Evolutionary conservation across 2,113 vertebrate genomes (phyloP).

Genomic region (Pica pica): DNA sequence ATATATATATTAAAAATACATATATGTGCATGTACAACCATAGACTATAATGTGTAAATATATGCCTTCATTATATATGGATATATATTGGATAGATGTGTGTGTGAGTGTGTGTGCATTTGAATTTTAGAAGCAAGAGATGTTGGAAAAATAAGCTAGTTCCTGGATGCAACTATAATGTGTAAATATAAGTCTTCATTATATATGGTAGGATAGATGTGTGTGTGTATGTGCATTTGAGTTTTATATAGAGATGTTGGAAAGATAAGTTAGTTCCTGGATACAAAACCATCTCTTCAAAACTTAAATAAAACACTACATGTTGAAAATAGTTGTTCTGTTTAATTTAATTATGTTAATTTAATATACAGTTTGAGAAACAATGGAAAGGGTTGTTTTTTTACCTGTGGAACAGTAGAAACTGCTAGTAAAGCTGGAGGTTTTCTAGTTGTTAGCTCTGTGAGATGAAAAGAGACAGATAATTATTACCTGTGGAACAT

Average conservation of each 20-base stretch:
- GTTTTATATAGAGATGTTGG: neutral
- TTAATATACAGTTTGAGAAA: neutral
- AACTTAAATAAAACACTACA: neutral
- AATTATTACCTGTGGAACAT: conserved; percentile 38
- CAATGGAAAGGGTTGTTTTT: neutral
- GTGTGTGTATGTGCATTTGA: neutral
- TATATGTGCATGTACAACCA: neutral
- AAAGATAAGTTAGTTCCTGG: neutral
- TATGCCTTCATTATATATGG: neutral
- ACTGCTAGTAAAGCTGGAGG: neutral
- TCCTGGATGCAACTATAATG: neutral
- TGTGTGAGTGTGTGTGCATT: neutral
- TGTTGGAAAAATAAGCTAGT: neutral
- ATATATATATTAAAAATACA: neutral
- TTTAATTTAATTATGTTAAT: conserved; percentile 2
- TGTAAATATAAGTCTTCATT: neutral
- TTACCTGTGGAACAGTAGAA: neutral
- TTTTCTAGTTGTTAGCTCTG: conserved; percentile 6
- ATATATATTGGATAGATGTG: neutral
- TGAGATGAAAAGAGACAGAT: conserved; percentile 33
- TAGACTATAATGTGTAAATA: neutral
- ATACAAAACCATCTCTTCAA: neutral
- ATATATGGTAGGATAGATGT: neutral
- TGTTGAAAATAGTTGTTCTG: neutral
- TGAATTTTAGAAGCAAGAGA: neutral